Evolutionary conservation across 2,113 vertebrate genomes (phyloP), one percentile per base, ranked within the genome.

Genomic region (Zosterops hypoxanthus): DNA sequence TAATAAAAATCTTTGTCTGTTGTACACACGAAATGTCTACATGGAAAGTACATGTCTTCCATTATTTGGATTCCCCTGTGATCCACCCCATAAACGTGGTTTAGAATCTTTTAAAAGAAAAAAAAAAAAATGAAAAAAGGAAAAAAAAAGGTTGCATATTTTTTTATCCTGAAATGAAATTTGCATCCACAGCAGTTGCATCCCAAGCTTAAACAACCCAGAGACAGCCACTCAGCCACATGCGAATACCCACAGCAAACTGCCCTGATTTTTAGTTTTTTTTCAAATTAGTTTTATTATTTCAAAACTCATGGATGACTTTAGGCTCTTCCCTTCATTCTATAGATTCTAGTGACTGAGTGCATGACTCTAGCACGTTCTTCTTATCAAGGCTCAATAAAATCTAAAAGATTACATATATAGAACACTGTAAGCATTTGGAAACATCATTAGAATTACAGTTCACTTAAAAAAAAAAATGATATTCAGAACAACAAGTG

Each of bases 141-240:
- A 39, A 2, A 7, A 11, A 44, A 11, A 8, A 26, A 55, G 0
- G 3, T 11, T 46, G 10, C 1, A 19, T 36, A 14, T 49, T 65
- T 91, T 65, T 91, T 44, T 18, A 55, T 26, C 16, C 47, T 21
- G 21, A 79, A 73, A 73, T 49, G 17, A 9, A 69, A 69, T 55
- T 75, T 75, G 11, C 20, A 26, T 34, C 26, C 17, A 28, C 9
- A 36, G 12, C 14, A 7, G 59, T 61, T 65, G 11, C 28, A 76
- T 25, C 2, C 2, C 26, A 75, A 70, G 41, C 22, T 34, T 19
- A n/a, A 50, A 60, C 8, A 65, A 22, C 33, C 49, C 8, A 42
- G 26, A 41, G 20, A 34, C 0, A 75, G 12, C 21, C 34, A 63
- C 8, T 33, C 12, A 82, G 11, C 17, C 9, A 65, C 11, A 42